Base-by-base conservation (phyloP, 1,140 invertebrate genomes). In the Pseudomyrmex dendroicus region DNA sequence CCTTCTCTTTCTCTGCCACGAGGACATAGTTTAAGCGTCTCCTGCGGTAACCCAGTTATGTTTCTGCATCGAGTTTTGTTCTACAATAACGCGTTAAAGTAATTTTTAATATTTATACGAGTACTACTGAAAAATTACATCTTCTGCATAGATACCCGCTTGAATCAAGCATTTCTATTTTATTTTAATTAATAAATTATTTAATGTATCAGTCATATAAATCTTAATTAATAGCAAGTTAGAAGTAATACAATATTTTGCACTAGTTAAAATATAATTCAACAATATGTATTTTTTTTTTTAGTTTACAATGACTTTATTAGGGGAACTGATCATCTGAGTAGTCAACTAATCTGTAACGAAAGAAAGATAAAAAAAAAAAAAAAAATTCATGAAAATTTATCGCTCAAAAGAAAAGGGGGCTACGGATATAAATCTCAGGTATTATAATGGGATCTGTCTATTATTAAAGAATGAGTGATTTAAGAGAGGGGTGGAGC, bases 401-500 rank as follows among this genome's bases (percentile, higher is more conserved):
- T 93, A 94, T 94, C 91, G 92, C 91, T 92, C 92, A 94, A 94
- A 94, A 94, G 91, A 93, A 94, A 93, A 92, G 91, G 92, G 92
- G 92, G 89, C 92, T 91, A 91, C 83, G 91, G 89, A 90, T 93
- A 94, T 94, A 94, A 94, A 94, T 94, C 93, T 94, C 91, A 83
- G 88, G 92, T 92, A 94, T 94, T 94, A 94, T 94, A 94, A 94
- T 94, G 92, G 93, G 93, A 94, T 94, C 93, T 94, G 94, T 94
- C 93, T 93, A 94, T 94, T 94, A 94, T 94, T 94, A 94, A 94
- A 94, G 93, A 94, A 94, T 94, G 94, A 94, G 93, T 93, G 93
- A 94, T 94, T 94, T 94, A 94, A 89, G 91, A 92, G 89, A 92
- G 92, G 91, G 93, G 93, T 93, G 93, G 93, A 94, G 93, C 89